phyloP scores from a whole-genome alignment of 2,888 invertebrate genomes.

The Lepidochitona cinerea region DNA sequence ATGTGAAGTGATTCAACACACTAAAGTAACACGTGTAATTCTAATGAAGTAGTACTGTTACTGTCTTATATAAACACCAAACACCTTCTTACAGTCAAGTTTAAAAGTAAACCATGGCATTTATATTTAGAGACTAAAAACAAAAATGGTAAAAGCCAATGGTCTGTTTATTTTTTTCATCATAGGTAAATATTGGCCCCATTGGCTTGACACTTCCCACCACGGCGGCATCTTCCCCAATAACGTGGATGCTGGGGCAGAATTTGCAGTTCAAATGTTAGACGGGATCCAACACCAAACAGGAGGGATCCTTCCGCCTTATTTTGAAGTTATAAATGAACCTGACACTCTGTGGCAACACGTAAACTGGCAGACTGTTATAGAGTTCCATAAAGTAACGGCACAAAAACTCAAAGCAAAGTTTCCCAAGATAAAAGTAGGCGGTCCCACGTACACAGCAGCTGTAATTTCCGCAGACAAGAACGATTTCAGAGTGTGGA shows the following conservation, averaged over 20 bases:
- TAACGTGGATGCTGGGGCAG: neutral
- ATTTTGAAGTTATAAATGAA: neutral
- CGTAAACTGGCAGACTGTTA: neutral
- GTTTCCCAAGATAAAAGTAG: neutral
- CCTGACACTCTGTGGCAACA: neutral
- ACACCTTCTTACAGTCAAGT: no score
- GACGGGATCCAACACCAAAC: neutral
- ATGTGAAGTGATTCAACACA: no score
- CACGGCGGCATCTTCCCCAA: neutral
- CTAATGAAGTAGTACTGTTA: no score
- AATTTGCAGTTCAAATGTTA: neutral
- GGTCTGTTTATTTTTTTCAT: neutral
- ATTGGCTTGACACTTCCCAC: neutral
- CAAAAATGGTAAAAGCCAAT: no score
- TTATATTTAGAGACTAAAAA: no score
- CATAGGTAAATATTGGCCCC: neutral
- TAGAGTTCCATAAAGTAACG: neutral
- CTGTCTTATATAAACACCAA: no score
- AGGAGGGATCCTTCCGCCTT: neutral
- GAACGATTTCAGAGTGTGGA: neutral
- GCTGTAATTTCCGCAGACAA: neutral
- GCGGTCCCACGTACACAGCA: neutral
- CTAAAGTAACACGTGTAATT: no score
- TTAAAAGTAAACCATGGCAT: no score
- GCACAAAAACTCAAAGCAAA: neutral